Base-by-base conservation (phyloP, 2,113 vertebrate genomes). In the Penelope pileata region DNA sequence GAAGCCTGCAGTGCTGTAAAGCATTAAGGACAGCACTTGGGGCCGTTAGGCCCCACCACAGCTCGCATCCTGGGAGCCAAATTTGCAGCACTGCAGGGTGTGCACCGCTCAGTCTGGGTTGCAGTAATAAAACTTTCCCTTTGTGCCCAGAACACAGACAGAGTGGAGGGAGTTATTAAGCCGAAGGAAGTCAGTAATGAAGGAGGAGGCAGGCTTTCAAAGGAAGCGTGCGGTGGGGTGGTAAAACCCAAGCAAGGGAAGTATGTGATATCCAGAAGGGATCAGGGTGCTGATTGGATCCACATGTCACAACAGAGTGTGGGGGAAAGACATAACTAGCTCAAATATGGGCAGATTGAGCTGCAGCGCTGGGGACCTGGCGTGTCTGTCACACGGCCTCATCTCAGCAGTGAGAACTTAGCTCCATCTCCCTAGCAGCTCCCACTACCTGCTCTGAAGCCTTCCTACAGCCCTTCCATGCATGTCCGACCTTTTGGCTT, bases 231-330 rank as follows among this genome's bases (percentile, higher is more conserved):
- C 38, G 72, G 79, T 79, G 29, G 58, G 34, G 42, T 88, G 70
- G 69, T 88, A 91, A 90, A 93, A 83, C 63, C 67, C 5, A 2
- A 76, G 74, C 75, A 88, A 83, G 79, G 70, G 42, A 94, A 97
- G 32, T 63, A 63, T 83, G 51, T 76, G 72, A 63, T 73, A 90
- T 62, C 53, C 43, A 82, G 68, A 90, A 56, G 27, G 53, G 24
- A 74, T 78, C 15, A 54, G 30, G 69, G 30, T 6, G 26, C 17
- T 79, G 63, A 91, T 83, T 73, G 64, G n/a, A 69, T 64, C 85
- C 95, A 91, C 51, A 68, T 96, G 96, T 73, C 78, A 80, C 79
- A 79, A 73, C 22, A 83, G 86, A 95, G 76, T 56, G 15, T 11
- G 38, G 10, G 29, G 70, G 47, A 68, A 69, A 81, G 72, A 83